Conservation (phyloP, 2,888 invertebrate species). For the Acleris laterana region DNA sequence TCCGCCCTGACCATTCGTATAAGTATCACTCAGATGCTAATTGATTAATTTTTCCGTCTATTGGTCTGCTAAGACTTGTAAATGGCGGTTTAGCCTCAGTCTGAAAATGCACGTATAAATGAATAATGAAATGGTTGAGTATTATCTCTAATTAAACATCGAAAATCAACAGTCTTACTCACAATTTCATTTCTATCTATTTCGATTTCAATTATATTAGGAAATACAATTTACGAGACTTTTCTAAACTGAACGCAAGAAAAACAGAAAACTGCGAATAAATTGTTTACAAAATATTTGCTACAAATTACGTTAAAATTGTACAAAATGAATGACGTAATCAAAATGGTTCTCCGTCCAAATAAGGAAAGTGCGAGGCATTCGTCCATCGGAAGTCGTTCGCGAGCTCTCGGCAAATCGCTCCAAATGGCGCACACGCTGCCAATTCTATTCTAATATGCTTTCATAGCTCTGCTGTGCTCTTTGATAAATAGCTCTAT, state of each 20-base stretch:
- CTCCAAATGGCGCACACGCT: constrained; percentile 57
- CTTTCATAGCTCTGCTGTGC: constrained; percentile 40
- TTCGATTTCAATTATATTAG: too few relatives aligned
- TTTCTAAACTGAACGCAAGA: too few relatives aligned
- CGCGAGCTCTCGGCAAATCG: constrained; percentile 62
- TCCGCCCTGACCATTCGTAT: constrained; percentile 62
- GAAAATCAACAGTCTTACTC: not conserved
- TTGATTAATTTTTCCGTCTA: constrained; percentile 54
- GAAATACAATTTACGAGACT: too few relatives aligned
- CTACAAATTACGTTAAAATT: constrained; percentile 29
- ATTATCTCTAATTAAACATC: not conserved
- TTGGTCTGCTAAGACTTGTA: constrained; percentile 23
- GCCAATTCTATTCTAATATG: constrained; percentile 55
- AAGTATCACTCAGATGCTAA: constrained; percentile 57
- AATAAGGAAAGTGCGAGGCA: constrained; percentile 63
- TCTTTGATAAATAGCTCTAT: constrained; percentile 38
- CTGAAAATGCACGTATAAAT: not conserved
- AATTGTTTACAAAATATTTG: too few relatives aligned
- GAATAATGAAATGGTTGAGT: too few relatives aligned
- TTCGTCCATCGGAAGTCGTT: constrained; percentile 67
- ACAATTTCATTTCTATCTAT: not conserved
- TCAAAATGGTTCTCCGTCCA: constrained; percentile 63
- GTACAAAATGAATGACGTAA: constrained; percentile 62
- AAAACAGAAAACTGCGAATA: too few relatives aligned
- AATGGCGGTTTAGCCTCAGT: not conserved